Base-by-base conservation (phyloP, 2,113 vertebrate species). In the Nothobranchius kuhntae region DNA sequence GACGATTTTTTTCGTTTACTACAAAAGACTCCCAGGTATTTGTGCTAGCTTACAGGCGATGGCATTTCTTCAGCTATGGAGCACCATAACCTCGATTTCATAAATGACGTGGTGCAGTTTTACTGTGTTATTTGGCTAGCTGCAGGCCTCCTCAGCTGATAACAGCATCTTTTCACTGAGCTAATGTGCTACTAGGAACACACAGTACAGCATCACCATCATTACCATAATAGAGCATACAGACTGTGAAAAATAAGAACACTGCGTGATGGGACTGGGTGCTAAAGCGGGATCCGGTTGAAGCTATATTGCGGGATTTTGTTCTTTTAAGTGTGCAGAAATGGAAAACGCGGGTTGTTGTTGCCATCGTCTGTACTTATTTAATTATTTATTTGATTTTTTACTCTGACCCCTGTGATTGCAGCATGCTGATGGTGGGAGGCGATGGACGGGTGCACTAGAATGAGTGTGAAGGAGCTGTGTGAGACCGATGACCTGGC, bases 391-490 rank as follows among this genome's bases (percentile, higher is more conserved):
- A 30, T 30, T 30, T 30, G 2, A 30, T 3, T 30, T 30, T 13
- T 53, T 56, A 53, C 59, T 72, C 53, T 80, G 64, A 61, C 48
- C 26, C 24, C 54, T 78, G 64, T 82, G 61, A 53, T 87, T 78
- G 73, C 86, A 93, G 93, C 91, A 94, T 94, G 93, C 91, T 90
- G 92, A 93, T 92, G 91, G 91, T 92, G 91, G 93, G 90, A 91
- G 87, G 91, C 82, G 62, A 93, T 93, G 92, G 92, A 93, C 83
- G 88, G 90, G 72, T 90, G 87, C 82, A 91, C 83, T 92, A 93
- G 96, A 93, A 99, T 99, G 97, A 98, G 96, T 80, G 97, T 98
- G 90, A 98, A 95, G 94, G 98, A 99, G 71, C 95, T 99, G 78
- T 99, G 97, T 92, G 97, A 98, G 88, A 99, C 96, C 0, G 98